Evolutionary conservation across 2,888 invertebrate genomes (phyloP).

Genomic region (Hoplodrina blanda): DNA sequence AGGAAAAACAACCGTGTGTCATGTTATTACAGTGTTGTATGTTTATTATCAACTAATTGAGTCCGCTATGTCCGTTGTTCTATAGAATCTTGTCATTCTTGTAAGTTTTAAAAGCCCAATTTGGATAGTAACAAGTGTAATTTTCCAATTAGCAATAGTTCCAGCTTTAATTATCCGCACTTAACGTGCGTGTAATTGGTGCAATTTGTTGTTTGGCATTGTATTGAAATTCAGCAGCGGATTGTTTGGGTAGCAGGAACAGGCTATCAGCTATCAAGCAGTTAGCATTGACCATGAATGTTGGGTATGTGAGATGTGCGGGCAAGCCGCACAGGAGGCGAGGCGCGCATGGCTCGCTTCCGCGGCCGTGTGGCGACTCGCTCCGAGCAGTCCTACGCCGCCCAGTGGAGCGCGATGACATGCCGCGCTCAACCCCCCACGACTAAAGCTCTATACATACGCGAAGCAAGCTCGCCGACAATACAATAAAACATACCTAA

Average conservation of each 20-base stretch:
- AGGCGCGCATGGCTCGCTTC: constrained; percentile 71
- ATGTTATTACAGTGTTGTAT: constrained; percentile 34
- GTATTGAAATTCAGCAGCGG: constrained; percentile 57
- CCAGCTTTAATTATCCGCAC: constrained; percentile 53
- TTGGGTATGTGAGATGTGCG: constrained; percentile 64
- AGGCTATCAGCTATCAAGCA: constrained; percentile 65
- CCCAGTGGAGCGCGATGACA: constrained; percentile 82
- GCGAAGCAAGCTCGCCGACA: constrained; percentile 62
- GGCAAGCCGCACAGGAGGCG: constrained; percentile 43
- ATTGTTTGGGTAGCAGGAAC: constrained; percentile 67
- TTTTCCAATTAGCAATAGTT: constrained; percentile 60
- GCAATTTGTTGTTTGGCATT: constrained; percentile 56
- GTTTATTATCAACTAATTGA: constrained; percentile 56
- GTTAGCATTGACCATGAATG: constrained; percentile 84
- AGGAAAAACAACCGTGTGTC: constrained; percentile 37
- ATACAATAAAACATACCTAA: constrained; percentile 49
- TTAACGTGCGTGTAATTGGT: constrained; percentile 58
- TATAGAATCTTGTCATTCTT: constrained; percentile 52
- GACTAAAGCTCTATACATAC: constrained; percentile 66
- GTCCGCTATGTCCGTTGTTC: too few species aligned
- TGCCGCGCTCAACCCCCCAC: constrained; percentile 73
- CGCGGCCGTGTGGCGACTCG: constrained; percentile 58
- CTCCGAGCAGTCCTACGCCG: constrained; percentile 80
- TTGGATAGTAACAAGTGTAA: constrained; percentile 57
- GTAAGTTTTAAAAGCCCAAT: constrained; percentile 57